phyloP scores from a whole-genome alignment of 1,140 invertebrate genomes.

The Zaprionus tsacasi region DNA sequence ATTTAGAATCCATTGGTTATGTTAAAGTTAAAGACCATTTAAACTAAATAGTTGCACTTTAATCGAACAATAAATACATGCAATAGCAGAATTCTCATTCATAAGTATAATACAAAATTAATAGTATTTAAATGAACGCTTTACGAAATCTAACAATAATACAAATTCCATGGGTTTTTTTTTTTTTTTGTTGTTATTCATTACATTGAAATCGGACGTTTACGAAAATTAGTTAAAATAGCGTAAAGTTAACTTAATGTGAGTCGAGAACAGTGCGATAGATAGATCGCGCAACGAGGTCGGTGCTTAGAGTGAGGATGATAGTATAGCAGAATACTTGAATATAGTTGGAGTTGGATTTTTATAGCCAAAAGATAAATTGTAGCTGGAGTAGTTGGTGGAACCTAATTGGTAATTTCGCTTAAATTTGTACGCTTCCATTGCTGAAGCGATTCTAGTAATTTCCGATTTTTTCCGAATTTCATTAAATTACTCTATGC shows the following conservation, averaged over 20 bases:
- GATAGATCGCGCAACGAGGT: slow-evolving; percentile 57
- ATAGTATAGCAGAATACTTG: slow-evolving; percentile 22
- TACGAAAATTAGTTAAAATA: slow-evolving; percentile 45
- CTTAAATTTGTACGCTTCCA: slow-evolving; percentile 40
- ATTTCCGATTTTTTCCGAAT: slow-evolving; percentile 49
- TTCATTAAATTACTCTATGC: slow-evolving; percentile 84
- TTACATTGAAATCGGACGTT: slow-evolving; percentile 25
- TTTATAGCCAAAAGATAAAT: slow-evolving; percentile 43
- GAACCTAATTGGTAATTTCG: slow-evolving; percentile 64
- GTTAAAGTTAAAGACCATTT: slow-evolving; percentile 43
- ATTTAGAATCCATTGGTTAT: slow-evolving; percentile 18
- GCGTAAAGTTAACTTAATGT: slow-evolving; percentile 46
- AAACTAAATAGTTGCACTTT: slow-evolving; percentile 79
- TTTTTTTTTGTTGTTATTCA: not conserved
- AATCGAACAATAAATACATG: slow-evolving; percentile 83
- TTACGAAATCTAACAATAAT: slow-evolving; percentile 48
- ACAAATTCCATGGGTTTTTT: slow-evolving; percentile 45
- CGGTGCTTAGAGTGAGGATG: slow-evolving; percentile 48
- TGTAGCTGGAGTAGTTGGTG: slow-evolving; percentile 28
- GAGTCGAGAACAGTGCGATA: slow-evolving; percentile 19
- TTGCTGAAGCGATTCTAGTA: slow-evolving; percentile 24
- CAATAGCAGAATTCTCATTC: slow-evolving; percentile 56
- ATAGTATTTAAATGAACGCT: slow-evolving; percentile 58
- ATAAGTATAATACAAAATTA: slow-evolving; percentile 63
- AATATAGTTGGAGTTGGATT: slow-evolving; percentile 13